Evolutionary conservation across 2,113 vertebrate species (phyloP).

Genomic region (Hippopotamus amphibius): DNA sequence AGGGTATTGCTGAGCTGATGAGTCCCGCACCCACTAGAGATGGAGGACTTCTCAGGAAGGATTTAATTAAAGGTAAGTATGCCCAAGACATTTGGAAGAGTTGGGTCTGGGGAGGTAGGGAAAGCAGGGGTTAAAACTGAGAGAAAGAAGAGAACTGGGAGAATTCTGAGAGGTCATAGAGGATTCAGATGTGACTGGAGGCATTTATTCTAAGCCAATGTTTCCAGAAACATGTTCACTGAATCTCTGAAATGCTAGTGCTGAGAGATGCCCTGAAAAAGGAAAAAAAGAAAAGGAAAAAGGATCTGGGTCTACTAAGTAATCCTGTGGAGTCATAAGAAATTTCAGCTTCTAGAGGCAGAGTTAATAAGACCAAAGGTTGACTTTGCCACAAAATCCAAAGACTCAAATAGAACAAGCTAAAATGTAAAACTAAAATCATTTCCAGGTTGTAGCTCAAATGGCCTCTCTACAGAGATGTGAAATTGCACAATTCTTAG

Average conservation of each 20-base stretch:
- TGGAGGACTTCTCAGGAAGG: not conserved
- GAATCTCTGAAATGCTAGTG: not conserved
- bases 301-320: not conserved
- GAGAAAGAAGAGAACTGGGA: not conserved
- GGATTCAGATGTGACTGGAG: not conserved
- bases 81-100: not conserved
- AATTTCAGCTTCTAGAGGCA: not conserved
- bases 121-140: not conserved
- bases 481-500: not conserved
- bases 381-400: not conserved
- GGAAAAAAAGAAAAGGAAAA: not conserved
- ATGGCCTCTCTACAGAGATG: not conserved
- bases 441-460: not conserved
- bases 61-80: not conserved
- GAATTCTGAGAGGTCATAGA: not conserved
- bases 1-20: not conserved
- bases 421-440: not conserved
- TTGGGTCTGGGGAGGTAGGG: not conserved
- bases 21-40: not conserved
- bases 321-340: not conserved
- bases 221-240: not conserved
- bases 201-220: not conserved
- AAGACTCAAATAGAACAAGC: not conserved
- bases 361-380: not conserved
- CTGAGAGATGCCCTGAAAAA: not conserved